Evolutionary conservation across 2,113 vertebrate genomes (phyloP).

Genomic region (Catharus bicknelli): DNA sequence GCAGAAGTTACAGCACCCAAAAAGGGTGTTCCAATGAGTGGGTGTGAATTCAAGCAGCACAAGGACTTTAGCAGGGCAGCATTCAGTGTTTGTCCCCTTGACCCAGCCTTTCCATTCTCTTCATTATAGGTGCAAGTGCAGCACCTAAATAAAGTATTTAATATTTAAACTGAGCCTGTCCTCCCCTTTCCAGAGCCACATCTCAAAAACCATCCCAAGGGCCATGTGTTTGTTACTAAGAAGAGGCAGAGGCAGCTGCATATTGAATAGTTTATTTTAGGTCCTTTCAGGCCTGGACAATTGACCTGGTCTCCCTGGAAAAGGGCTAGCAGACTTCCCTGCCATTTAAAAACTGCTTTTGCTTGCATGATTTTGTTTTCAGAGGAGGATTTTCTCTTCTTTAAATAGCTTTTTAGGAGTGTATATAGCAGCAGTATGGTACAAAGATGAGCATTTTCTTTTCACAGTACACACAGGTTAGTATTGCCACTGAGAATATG

Average conservation of each 20-base stretch:
- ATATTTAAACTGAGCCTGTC: background rate
- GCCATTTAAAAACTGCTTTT: constrained; percentile 16
- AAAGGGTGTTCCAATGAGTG: background rate
- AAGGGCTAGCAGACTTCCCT: background rate
- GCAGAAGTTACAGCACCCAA: background rate
- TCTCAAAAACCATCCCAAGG: background rate
- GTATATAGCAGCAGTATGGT: constrained; percentile 50
- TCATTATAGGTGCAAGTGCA: background rate
- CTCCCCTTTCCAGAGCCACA: background rate
- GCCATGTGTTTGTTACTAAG: background rate
- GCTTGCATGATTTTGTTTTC: background rate
- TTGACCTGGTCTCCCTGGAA: constrained; percentile 21
- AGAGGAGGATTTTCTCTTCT: background rate
- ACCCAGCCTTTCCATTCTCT: background rate
- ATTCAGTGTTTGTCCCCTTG: background rate
- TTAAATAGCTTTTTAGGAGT: constrained; percentile 45
- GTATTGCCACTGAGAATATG: constrained; percentile 55
- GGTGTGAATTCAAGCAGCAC: background rate
- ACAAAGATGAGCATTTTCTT: constrained; percentile 7
- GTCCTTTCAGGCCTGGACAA: constrained; percentile 20
- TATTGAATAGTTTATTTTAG: constrained; percentile 49
- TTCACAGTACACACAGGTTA: constrained; percentile 51
- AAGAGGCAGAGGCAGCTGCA: constrained; percentile 14
- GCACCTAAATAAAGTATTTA: background rate
- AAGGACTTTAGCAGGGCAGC: background rate